Conservation (phyloP, 1,140 invertebrate species). For the Stegodyphus mimosarum region DNA sequence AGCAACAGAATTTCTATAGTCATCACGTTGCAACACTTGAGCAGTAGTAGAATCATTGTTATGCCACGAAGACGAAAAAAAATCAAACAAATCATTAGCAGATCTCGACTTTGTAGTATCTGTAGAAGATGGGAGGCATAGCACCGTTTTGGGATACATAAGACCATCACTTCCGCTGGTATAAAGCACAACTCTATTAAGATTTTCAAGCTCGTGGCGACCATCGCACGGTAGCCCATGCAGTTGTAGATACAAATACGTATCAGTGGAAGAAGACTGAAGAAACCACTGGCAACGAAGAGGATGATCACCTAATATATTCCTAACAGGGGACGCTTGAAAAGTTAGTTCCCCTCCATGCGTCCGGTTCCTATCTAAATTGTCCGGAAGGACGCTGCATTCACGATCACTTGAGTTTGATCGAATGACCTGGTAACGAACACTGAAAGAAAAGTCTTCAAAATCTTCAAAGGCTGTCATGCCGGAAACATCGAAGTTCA, state of each 20-base stretch:
- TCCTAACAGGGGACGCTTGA: constrained; percentile 6
- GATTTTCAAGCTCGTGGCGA: constrained; percentile 8
- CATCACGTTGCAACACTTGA: neutral
- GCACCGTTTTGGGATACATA: constrained; percentile 50
- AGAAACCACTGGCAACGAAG: constrained; percentile 62
- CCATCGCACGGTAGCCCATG: constrained; percentile 38
- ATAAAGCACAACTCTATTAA: constrained; percentile 44
- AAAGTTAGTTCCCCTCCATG: constrained; percentile 62
- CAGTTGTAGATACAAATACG: constrained; percentile 61
- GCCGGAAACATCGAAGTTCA: constrained; percentile 81
- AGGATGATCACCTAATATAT: constrained; percentile 8
- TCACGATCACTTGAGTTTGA: constrained; percentile 62
- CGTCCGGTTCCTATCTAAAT: constrained; percentile 40
- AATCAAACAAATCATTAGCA: constrained; percentile 47
- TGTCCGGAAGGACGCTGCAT: constrained; percentile 68
- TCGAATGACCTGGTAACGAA: constrained; percentile 80
- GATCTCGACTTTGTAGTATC: neutral
- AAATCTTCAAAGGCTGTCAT: constrained; percentile 89
- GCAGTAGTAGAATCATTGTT: constrained; percentile 15
- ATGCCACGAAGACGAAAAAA: constrained; percentile 62
- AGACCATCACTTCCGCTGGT: constrained; percentile 37
- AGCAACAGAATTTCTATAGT: neutral
- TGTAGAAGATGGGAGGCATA: constrained; percentile 46
- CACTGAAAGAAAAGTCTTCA: constrained; percentile 84
- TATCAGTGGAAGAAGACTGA: constrained; percentile 53